Base-by-base conservation (phyloP, 1,140 invertebrate species). In the Brachystomella parvula region DNA sequence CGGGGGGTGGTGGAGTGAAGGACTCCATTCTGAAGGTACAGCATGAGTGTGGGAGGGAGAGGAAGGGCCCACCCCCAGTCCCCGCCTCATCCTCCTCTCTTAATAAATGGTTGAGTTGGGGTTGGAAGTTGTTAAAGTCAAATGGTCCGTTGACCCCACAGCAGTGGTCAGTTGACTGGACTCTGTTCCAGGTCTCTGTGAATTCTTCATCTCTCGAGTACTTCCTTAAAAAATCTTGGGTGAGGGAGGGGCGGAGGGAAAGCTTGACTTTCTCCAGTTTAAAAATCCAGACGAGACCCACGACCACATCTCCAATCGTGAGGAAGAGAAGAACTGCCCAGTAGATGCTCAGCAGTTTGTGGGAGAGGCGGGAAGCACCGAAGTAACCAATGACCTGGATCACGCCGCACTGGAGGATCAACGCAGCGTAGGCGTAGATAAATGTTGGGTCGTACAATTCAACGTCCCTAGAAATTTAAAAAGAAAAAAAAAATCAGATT, bases 281-380 rank as follows among this genome's bases (percentile, higher is more conserved):
- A 76, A 90, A 89, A 63, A 90, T 84, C 89, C 90, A 94, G 71
- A 89, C 87, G 12, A 90, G 83, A 9, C 90, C 90, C 32, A 92
- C 84, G 1, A 90, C 82, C 0, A 86, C 84, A 82, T 94, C 90
- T 19, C 89, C 90, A 68, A 90, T 85, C 1, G 92, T 81, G 1
- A 94, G 80, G 9, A 86, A 83, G 1, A 92, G 79, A 49, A 94
- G 78, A 2, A 91, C 80, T n/a, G 90, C 78, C 89, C 89, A 92
- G 74, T 92, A 94, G 66, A 86, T 83, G 79, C 90, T 89, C 3
- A 94, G 82, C 26, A 92, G 82, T 59, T 72, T 69, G 66, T 72
- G 68, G 17, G 63, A 68, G 31, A 71, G 60, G 2, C 68, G 62
- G 35, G 69, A 57, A 33, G 71, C 71, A 61, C 71, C 71, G 2